Conservation (phyloP, 2,113 vertebrate species). For the Alligator mississippiensis region DNA sequence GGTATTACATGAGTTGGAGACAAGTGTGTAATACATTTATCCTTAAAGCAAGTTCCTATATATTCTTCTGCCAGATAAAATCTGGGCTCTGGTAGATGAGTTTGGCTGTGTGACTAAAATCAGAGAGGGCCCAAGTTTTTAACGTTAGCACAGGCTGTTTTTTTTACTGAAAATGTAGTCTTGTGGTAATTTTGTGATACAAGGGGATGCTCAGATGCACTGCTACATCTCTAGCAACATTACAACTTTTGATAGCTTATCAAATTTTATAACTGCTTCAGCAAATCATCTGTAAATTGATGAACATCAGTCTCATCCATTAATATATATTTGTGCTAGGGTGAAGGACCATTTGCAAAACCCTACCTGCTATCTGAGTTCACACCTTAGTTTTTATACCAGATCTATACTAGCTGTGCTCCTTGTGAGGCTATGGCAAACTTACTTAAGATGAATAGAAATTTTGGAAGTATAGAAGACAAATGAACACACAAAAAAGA, state of each 20-base stretch:
- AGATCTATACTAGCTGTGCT: constrained; percentile 55
- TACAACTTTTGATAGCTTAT: constrained; percentile 70
- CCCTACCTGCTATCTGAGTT: constrained; percentile 59
- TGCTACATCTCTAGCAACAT: constrained; percentile 56
- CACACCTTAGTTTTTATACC: constrained; percentile 59
- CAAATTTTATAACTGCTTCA: constrained; percentile 73
- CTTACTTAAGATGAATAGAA: constrained; percentile 59
- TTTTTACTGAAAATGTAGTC: constrained; percentile 57
- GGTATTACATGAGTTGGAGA: constrained; percentile 42
- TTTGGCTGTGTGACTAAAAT: constrained; percentile 30
- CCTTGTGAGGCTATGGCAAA: constrained; percentile 61
- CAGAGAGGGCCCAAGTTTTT: constrained; percentile 53
- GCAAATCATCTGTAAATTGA: constrained; percentile 76
- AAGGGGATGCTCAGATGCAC: constrained; percentile 54
- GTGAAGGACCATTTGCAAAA: constrained; percentile 71
- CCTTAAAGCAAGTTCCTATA: constrained; percentile 55
- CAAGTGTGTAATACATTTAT: constrained; percentile 52
- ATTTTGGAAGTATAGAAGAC: constrained; percentile 70
- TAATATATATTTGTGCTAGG: constrained; percentile 64
- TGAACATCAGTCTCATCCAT: constrained; percentile 73
- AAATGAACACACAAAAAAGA: constrained; percentile 70
- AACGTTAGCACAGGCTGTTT: constrained; percentile 61
- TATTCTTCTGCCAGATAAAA: constrained; percentile 50
- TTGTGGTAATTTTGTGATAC: constrained; percentile 38
- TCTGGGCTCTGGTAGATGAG: constrained; percentile 38